phyloP scores from a whole-genome alignment of 2,113 vertebrate genomes.

The Anoura caudifer region DNA sequence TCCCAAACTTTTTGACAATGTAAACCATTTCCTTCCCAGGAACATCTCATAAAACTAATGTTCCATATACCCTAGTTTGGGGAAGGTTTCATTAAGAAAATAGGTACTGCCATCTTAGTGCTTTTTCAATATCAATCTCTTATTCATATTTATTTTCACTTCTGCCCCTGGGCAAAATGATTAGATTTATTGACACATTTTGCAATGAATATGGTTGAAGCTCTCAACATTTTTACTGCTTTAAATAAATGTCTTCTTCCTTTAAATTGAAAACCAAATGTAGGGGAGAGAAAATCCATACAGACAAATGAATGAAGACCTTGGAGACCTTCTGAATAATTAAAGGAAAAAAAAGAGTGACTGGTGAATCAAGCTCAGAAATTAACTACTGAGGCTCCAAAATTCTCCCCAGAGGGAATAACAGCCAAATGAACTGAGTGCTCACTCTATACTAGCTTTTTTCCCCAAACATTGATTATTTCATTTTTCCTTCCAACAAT shows the following conservation, averaged over 20 bases:
- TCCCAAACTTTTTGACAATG: not conserved
- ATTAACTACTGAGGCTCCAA: not conserved
- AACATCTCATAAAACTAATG: slow-evolving; percentile 3
- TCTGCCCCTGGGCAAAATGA: not conserved
- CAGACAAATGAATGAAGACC: slow-evolving; percentile 23
- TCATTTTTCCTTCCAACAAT: slow-evolving; percentile 5
- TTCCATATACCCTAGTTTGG: not conserved
- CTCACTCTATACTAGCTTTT: not conserved
- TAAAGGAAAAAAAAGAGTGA: not conserved
- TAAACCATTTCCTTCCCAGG: not conserved
- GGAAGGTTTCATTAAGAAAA: slow-evolving; percentile 42
- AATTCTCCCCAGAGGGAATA: not conserved
- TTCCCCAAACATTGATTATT: not conserved
- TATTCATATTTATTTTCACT: slow-evolving; percentile 32
- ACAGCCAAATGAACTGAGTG: not conserved
- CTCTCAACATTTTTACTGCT: slow-evolving; percentile 32
- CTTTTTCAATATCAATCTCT: slow-evolving; percentile 27
- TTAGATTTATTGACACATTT: slow-evolving; percentile 37
- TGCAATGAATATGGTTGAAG: not conserved
- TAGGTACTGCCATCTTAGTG: not conserved
- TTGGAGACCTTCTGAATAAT: not conserved
- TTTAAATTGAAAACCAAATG: slow-evolving; percentile 37
- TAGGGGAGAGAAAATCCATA: slow-evolving; percentile 35
- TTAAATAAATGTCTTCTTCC: slow-evolving; percentile 25
- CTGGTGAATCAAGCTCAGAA: not conserved